A percentile compares a stretch with the other conserved stretches of the same genome.
Evolutionary conservation across 2,888 invertebrate genomes (phyloP).

Genomic region (Horisme vitalbata): DNA sequence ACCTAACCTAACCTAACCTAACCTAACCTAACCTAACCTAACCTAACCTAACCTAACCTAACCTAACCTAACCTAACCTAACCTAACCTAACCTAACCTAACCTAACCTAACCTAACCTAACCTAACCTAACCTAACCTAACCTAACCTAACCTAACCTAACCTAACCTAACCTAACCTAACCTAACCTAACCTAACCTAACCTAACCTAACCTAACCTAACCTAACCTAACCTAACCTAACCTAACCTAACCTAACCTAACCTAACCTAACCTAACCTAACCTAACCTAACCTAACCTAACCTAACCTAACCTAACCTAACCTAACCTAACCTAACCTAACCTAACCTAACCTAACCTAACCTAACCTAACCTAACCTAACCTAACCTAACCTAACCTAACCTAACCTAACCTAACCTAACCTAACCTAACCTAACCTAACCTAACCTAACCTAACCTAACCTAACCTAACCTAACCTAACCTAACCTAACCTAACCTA

Average conservation of each 20-base stretch:
- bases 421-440: constrained; percentile 29
- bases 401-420: constrained; percentile 29
- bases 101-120: background rate
- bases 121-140: constrained; percentile 9
- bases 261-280: constrained; percentile 25
- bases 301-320: constrained; percentile 23
- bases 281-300: constrained; percentile 26
- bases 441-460: constrained; percentile 29
- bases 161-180: constrained; percentile 22
- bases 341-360: constrained; percentile 27
- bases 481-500: background rate
- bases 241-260: constrained; percentile 27
- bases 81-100: background rate
- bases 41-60: background rate
- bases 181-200: constrained; percentile 26
- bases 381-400: constrained; percentile 30
- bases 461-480: constrained; percentile 9
- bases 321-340: constrained; percentile 27
- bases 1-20: background rate
- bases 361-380: constrained; percentile 29
- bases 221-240: constrained; percentile 22
- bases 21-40: background rate
- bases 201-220: constrained; percentile 23
- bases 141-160: constrained; percentile 27
- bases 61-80: background rate